phyloP scores from a whole-genome alignment of 2,113 vertebrate species.

The Mirza zaza region DNA sequence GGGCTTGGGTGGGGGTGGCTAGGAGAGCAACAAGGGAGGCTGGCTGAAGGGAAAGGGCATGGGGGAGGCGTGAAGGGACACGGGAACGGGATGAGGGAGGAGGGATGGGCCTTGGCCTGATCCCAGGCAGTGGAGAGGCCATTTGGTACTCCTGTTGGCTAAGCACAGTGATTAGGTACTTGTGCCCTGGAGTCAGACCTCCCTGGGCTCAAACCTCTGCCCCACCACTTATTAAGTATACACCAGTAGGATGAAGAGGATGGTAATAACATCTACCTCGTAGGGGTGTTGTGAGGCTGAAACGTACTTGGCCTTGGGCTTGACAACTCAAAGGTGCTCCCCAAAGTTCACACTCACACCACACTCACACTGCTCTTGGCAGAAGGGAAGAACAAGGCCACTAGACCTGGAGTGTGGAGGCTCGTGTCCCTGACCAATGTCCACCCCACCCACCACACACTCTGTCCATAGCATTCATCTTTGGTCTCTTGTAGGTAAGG shows the following conservation, averaged over 20 bases:
- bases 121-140: background rate
- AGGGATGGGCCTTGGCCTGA: background rate
- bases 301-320: too few species aligned
- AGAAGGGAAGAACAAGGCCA: background rate
- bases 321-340: background rate
- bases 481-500: background rate
- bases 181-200: background rate
- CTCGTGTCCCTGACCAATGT: background rate
- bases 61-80: background rate
- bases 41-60: background rate
- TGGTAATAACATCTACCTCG: background rate
- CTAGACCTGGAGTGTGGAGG: background rate
- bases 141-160: background rate
- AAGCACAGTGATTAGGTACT: background rate
- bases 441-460: background rate
- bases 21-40: background rate
- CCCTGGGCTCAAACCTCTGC: background rate
- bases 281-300: background rate
- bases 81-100: too few species aligned
- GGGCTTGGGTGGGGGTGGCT: background rate
- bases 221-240: background rate
- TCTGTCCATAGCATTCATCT: background rate
- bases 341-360: background rate
- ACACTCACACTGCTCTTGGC: background rate
- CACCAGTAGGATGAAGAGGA: background rate